These are phyloP conservation scores for Candidula unifasciata DNA, from an alignment of 2,888 invertebrate genomes.

Conservation along the genomic window DNA sequence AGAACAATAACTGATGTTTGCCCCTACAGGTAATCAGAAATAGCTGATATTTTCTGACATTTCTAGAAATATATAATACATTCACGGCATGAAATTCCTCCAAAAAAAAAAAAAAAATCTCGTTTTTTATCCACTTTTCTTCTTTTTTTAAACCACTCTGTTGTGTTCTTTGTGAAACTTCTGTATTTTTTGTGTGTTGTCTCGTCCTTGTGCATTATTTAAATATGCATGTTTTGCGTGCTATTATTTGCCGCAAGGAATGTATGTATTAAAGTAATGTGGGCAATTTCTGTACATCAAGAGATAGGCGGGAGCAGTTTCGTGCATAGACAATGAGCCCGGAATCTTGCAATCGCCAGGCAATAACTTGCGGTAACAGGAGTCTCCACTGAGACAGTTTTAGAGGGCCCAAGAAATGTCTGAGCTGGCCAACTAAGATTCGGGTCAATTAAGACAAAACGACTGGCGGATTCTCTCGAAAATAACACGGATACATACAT, in stretches of 20 bases:
- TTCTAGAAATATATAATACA: neutral
- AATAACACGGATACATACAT: neutral
- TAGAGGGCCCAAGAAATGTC: neutral
- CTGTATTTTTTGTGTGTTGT: too few species aligned
- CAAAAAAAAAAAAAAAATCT: too few species aligned
- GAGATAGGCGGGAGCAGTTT: neutral
- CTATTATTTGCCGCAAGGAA: neutral
- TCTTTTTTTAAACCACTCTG: neutral
- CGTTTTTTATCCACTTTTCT: neutral
- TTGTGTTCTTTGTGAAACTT: neutral
- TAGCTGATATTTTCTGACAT: neutral
- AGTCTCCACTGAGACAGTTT: neutral
- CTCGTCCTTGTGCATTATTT: neutral
- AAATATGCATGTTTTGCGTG: conserved; percentile 9
- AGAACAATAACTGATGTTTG: too few species aligned
- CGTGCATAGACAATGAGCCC: neutral
- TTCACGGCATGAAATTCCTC: neutral
- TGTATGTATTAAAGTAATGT: neutral
- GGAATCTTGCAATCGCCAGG: neutral
- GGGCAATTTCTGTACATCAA: neutral
- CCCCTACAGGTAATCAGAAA: too few species aligned
- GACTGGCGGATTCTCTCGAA: neutral
- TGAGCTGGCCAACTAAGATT: neutral
- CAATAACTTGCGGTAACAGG: neutral
- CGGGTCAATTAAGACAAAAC: conserved; percentile 24